Evolutionary conservation across 2,797 vertebrate species (phyloP).

Genomic region (Molothrus aeneus): DNA sequence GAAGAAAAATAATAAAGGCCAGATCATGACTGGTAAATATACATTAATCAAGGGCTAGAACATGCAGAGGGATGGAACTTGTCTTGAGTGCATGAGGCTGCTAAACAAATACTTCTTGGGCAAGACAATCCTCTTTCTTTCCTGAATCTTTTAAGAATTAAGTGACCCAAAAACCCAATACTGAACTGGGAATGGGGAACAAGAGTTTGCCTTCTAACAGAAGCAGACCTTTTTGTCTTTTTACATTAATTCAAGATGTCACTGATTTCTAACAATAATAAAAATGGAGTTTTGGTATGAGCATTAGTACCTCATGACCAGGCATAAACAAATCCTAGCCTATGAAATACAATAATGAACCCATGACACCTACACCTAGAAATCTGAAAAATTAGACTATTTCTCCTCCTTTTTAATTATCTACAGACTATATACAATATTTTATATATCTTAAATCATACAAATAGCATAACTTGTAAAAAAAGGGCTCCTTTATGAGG

Average conservation of each 20-base stretch:
- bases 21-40: neutral
- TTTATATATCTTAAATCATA: neutral
- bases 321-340: neutral
- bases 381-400: neutral
- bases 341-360: neutral
- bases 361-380: neutral
- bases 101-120: neutral
- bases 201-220: neutral
- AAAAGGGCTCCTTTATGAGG: neutral
- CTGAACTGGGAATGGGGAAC: neutral
- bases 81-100: neutral
- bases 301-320: neutral
- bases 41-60: neutral
- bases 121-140: neutral
- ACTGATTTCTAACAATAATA: neutral
- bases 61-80: neutral
- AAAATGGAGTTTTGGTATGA: neutral
- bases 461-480: neutral
- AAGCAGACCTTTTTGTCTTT: neutral
- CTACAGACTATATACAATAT: neutral
- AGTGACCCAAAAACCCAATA: neutral
- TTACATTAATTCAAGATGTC: neutral
- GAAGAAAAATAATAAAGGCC: neutral
- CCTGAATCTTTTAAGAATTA: neutral
- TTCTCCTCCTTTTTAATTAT: neutral